Base-by-base conservation (phyloP, 2,797 vertebrate species). In the Xenopus petersii region DNA sequence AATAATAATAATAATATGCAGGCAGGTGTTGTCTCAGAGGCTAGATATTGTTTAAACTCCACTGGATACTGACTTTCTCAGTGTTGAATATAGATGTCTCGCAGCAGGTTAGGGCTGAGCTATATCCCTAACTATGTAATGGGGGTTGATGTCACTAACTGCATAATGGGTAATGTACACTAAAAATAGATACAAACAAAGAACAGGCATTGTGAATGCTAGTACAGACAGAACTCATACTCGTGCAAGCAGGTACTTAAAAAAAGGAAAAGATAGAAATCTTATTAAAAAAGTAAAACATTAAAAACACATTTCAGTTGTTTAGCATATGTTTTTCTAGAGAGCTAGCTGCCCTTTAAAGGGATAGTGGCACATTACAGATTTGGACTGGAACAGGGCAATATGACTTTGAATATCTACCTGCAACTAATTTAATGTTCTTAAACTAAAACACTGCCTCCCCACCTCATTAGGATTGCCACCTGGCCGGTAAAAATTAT, bases 121-220 rank as follows among this genome's bases (percentile, higher is more conserved):
- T 61, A 61, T 61, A 26, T 61, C 59, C 24, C 59, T 61, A 56
- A 56, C 54, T 10, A 56, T 16, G 15, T 56, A 17, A 56, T 17
- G 16, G 54, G 54, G 15, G 54, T 56, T 15, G 16, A 56, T 56
- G 16, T 17, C n/a, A 15, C n/a, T 56, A 56, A 56, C 16, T 56
- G 54, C 15, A 17, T 56, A 56, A 56, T 56, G 7, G 54, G 54
- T 7, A 56, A 15, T 56, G 15, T 17, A 17, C 13, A 56, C 54
- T 56, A 56, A 56, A 56, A 56, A 56, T 56, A 60, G 58, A 24
- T 60, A 11, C 58, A 56, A 6, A 56, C 54, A 60, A 26, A 60
- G 58, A 26, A 60, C 58, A 24, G 10, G 10, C 58, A 60, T 26
- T 8, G 17, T 24, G 58, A 60, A 11, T 15, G 10, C 8, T 2